These are phyloP conservation scores for silkworm (Bombyx mori) DNA, from an alignment of 1,140 invertebrate genomes.

Conservation along the genomic window ASM3026992v2 NC_085116.1:3038001-3038500, in stretches of 20 bases:
- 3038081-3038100: too few relatives aligned
- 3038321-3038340: slow-evolving; percentile 38
- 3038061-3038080: too few relatives aligned
- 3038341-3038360: slow-evolving; percentile 41
- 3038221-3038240: too few relatives aligned
- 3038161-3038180: too few relatives aligned
- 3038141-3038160: too few relatives aligned
- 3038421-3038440: slow-evolving; percentile 3
- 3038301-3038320: slow-evolving; percentile 1
- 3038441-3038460: slow-evolving; percentile 14
- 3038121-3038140: too few relatives aligned
- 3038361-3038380: slow-evolving; percentile 22
- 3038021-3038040: too few relatives aligned
- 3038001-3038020: too few relatives aligned
- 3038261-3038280: background rate
- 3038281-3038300: background rate
- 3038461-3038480: slow-evolving; percentile 5
- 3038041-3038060: too few relatives aligned
- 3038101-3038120: too few relatives aligned
- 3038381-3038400: slow-evolving; percentile 2
- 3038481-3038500: slow-evolving; percentile 24
- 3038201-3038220: too few relatives aligned
- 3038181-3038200: too few relatives aligned
- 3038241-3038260: background rate
- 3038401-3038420: background rate